These are phyloP conservation scores for Sinelater perroti DNA, from an alignment of 2,888 invertebrate species.

Conservation along the genomic window DNA sequence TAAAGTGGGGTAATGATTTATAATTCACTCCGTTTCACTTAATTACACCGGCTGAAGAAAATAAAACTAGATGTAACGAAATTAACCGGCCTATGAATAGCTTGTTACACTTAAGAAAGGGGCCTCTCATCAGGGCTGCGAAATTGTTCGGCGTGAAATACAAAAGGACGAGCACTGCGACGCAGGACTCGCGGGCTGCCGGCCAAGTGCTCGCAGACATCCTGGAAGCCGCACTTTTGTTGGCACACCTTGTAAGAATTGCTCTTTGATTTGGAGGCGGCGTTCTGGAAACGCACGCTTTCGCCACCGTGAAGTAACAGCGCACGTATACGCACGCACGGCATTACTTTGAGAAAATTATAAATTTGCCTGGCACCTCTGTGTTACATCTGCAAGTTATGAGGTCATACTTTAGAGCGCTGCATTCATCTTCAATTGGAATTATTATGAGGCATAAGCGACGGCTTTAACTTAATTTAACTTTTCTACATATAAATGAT, in stretches of 20 bases:
- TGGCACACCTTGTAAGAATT: slow-evolving; percentile 15
- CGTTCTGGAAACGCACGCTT: not conserved
- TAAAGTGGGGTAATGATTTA: slow-evolving; percentile 41
- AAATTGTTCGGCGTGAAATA: slow-evolving; percentile 15
- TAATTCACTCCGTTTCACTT: slow-evolving; percentile 37
- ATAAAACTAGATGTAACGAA: slow-evolving; percentile 29
- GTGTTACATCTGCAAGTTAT: too few relatives aligned
- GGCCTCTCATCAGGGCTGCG: slow-evolving; percentile 17
- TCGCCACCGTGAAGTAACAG: slow-evolving; percentile 16
- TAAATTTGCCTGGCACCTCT: slow-evolving; percentile 8
- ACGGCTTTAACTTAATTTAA: too few relatives aligned
- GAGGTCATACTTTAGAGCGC: too few relatives aligned
- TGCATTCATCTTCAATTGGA: too few relatives aligned
- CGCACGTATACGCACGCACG: slow-evolving; percentile 6
- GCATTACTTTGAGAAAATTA: slow-evolving; percentile 10
- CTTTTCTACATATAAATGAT: too few relatives aligned
- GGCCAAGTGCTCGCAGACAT: slow-evolving; percentile 11
- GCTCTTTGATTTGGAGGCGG: slow-evolving; percentile 20
- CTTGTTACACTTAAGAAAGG: slow-evolving; percentile 25
- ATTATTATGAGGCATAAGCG: too few relatives aligned
- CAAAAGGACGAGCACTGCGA: slow-evolving; percentile 11
- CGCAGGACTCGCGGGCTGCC: slow-evolving; percentile 6
- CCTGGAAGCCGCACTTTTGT: slow-evolving; percentile 22
- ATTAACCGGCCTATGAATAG: slow-evolving; percentile 30
- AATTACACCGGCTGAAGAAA: slow-evolving; percentile 33